phyloP scores from a whole-genome alignment of 2,113 vertebrate genomes.

The Macquaria ambigua region DNA sequence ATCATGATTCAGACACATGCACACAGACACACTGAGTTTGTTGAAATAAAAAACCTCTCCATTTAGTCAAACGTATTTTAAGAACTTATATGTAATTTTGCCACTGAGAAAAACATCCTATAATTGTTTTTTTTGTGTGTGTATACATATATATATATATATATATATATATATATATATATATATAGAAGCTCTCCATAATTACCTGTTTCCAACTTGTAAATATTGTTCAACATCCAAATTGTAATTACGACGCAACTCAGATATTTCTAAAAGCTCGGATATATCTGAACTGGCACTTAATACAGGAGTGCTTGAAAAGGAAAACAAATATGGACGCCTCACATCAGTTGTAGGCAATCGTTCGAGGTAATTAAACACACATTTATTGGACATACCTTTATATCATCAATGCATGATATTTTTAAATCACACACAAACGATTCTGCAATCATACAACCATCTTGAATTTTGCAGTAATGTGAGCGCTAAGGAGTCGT shows the following conservation, averaged over 20 bases:
- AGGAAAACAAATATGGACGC: neutral
- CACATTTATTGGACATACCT: neutral
- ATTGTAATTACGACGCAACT: neutral
- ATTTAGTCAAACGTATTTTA: neutral
- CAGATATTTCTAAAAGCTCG: neutral
- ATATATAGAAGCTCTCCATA: neutral
- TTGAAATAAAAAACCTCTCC: neutral
- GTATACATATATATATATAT: too few species aligned
- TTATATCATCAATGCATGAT: neutral
- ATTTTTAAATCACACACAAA: neutral
- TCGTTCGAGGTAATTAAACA: neutral
- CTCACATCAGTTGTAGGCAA: neutral
- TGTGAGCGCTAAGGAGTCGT: too few species aligned
- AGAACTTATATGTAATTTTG: neutral
- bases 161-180: too few species aligned
- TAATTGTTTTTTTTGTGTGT: neutral
- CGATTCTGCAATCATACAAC: neutral
- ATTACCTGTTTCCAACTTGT: neutral
- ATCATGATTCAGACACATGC: slow-evolving; percentile 41
- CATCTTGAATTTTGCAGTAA: neutral
- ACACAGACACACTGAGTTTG: neutral
- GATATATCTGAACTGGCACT: neutral
- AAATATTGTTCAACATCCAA: too few species aligned
- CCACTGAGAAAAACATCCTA: neutral
- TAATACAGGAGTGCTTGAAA: neutral